Percentiles rank a stretch among this genome's conserved stretches.
These are phyloP conservation scores for Taeniopygia guttata DNA, from an alignment of 2,797 vertebrate genomes.

Conservation along the genomic window DNA sequence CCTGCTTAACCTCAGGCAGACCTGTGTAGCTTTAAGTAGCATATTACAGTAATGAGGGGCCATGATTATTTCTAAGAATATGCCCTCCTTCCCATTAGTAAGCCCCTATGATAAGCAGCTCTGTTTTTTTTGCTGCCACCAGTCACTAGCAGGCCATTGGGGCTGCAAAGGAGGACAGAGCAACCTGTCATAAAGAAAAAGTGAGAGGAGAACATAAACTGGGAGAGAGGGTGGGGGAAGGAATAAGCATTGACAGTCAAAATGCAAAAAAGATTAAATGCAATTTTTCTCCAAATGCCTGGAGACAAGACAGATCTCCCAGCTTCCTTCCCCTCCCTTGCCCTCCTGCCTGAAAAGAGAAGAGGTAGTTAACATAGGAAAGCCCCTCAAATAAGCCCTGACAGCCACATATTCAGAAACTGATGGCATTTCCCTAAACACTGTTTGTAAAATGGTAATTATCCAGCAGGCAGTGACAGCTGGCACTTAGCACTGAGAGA, in stretches of 20 bases:
- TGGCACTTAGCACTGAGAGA: slow-evolving; percentile 78
- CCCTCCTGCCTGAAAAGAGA: slow-evolving; percentile 61
- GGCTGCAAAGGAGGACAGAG: slow-evolving; percentile 19
- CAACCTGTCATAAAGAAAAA: slow-evolving; percentile 45
- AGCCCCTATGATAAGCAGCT: slow-evolving; percentile 10
- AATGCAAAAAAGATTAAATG: slow-evolving; percentile 69
- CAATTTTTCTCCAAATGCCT: slow-evolving; percentile 70
- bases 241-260: slow-evolving; percentile 71
- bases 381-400: slow-evolving; percentile 75
- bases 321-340: slow-evolving; percentile 44
- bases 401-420: slow-evolving; percentile 78
- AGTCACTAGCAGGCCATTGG: slow-evolving; percentile 15
- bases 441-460: slow-evolving; percentile 84
- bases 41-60: slow-evolving; percentile 38
- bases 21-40: slow-evolving; percentile 23
- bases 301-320: slow-evolving; percentile 63
- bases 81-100: slow-evolving; percentile 45
- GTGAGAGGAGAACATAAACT: slow-evolving; percentile 32
- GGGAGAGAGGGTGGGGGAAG: slow-evolving; percentile 21
- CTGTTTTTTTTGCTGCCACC: slow-evolving; percentile 15
- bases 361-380: slow-evolving; percentile 76
- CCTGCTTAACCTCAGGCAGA: slow-evolving; percentile 7
- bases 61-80: slow-evolving; percentile 35
- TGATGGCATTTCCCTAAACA: slow-evolving; percentile 83
- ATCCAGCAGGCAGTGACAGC: slow-evolving; percentile 82